phyloP scores from a whole-genome alignment of 2,113 vertebrate species.

The Eira barbara region DNA sequence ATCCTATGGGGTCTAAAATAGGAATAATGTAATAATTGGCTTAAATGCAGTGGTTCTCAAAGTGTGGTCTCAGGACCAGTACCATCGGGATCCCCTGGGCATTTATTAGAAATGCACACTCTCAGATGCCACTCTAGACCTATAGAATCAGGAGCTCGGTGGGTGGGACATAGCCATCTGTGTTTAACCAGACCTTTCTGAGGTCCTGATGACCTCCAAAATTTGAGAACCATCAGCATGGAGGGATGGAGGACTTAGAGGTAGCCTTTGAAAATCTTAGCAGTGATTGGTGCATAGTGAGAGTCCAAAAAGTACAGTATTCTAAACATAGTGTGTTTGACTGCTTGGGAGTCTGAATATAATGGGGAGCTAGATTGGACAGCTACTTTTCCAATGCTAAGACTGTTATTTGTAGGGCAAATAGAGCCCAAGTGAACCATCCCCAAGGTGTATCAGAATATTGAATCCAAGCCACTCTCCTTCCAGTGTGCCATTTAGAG shows the following conservation, averaged over 20 bases:
- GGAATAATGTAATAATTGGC: not conserved
- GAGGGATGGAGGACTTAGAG: not conserved
- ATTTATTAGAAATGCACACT: not conserved
- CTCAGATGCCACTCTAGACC: not conserved
- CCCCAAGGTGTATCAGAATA: not conserved
- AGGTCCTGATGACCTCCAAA: not conserved
- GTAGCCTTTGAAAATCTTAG: not conserved
- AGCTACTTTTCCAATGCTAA: not conserved
- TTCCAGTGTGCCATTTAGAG: not conserved
- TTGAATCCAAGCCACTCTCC: not conserved
- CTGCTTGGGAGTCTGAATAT: not conserved
- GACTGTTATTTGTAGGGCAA: not conserved
- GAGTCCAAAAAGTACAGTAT: not conserved
- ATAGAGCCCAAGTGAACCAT: not conserved
- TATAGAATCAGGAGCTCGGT: not conserved
- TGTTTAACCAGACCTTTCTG: not conserved
- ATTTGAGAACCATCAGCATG: not conserved
- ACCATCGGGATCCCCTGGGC: not conserved
- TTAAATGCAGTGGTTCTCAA: not conserved
- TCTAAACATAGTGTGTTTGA: not conserved
- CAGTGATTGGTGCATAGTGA: not conserved
- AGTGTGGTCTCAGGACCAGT: not conserved
- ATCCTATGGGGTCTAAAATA: not conserved
- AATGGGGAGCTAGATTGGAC: not conserved
- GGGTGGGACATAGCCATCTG: fast-evolving